A percentile compares a stretch with the other conserved stretches of the same genome.
Evolutionary conservation across 2,888 invertebrate genomes (phyloP).

Genomic region (Boloria euphrosyne): DNA sequence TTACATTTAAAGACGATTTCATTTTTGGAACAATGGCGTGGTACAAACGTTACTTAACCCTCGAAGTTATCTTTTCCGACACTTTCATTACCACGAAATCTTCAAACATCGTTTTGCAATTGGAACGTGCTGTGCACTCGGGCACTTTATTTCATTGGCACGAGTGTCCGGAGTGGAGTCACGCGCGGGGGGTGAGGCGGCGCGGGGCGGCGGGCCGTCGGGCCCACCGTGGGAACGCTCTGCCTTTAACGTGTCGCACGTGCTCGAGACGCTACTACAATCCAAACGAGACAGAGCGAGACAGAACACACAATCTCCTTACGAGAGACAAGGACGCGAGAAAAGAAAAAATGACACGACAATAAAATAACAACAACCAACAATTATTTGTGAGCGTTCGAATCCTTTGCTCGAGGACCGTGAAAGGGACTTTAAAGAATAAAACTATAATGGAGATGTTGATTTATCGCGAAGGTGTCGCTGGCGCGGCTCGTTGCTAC

Average conservation of each 20-base stretch:
- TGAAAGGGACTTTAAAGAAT: conserved; percentile 72
- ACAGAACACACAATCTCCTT: conserved; percentile 40
- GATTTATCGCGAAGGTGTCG: conserved; percentile 66
- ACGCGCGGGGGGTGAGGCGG: conserved; percentile 49
- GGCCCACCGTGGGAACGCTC: conserved; percentile 77
- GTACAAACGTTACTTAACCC: conserved; percentile 32
- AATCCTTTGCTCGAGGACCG: conserved; percentile 50
- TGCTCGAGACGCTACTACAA: conserved; percentile 73
- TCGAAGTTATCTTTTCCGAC: conserved; percentile 60
- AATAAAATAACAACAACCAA: conserved; percentile 73
- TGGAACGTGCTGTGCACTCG: conserved; percentile 75
- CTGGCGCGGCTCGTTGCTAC: conserved; percentile 59
- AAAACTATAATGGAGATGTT: conserved; percentile 71
- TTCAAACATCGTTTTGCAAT: conserved; percentile 74
- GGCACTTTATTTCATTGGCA: conserved; percentile 77
- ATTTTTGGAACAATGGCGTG: conserved; percentile 38
- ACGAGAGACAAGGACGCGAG: conserved; percentile 43
- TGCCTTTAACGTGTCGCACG: conserved; percentile 82
- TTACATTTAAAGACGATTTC: conserved; percentile 27
- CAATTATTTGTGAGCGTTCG: conserved; percentile 78
- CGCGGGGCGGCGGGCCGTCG: conserved; percentile 54
- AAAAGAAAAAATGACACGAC: conserved; percentile 57
- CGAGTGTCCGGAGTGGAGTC: conserved; percentile 72
- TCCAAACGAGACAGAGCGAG: conserved; percentile 61
- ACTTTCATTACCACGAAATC: conserved; percentile 65